phyloP scores from a whole-genome alignment of 2,113 vertebrate genomes.

The Mungos mungo region DNA sequence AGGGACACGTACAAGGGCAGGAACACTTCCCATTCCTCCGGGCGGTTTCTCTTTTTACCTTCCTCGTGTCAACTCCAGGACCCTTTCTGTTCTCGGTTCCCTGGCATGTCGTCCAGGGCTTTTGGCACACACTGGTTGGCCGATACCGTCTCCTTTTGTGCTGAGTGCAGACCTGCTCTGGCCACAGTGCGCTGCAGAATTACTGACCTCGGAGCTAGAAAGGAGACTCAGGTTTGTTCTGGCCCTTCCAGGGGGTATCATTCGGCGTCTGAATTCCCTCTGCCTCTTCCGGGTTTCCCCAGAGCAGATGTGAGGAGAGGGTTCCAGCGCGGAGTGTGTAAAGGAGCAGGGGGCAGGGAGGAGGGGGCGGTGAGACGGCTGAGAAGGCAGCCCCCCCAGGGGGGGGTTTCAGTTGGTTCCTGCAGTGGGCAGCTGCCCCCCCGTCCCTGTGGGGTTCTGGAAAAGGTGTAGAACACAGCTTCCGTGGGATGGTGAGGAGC shows the following conservation, averaged over 20 bases:
- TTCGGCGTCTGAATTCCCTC: background rate
- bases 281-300: background rate
- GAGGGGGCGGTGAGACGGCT: background rate
- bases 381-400: background rate
- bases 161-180: background rate
- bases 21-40: background rate
- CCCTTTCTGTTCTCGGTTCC: background rate
- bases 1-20: slow-evolving; percentile 69
- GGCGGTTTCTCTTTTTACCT: slow-evolving; percentile 58
- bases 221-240: background rate
- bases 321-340: background rate
- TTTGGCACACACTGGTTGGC: background rate
- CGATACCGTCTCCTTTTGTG: background rate
- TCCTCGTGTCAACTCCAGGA: slow-evolving; percentile 61
- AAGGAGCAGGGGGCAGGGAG: too few species aligned
- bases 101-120: background rate
- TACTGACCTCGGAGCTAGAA: background rate
- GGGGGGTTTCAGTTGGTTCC: rapidly evolving
- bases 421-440: rapidly evolving
- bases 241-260: background rate
- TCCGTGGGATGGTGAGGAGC: background rate
- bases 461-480: too few species aligned
- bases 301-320: background rate
- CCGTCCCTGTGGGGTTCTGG: background rate
- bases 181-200: background rate